phyloP scores from a whole-genome alignment of 2,888 invertebrate species.

The Drosophila anceps region DNA sequence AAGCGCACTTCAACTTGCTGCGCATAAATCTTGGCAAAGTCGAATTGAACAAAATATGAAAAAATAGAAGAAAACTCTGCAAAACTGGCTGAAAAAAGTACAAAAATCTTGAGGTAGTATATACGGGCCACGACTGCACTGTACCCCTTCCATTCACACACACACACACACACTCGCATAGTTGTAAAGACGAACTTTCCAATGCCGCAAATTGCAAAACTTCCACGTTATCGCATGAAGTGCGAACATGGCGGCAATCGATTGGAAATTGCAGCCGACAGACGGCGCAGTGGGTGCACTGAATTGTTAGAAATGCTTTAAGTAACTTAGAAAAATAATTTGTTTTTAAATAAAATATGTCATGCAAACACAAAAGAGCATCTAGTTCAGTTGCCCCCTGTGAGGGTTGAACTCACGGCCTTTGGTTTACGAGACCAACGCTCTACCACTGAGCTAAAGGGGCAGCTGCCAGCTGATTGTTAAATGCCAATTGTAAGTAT shows the following conservation, averaged over 20 bases:
- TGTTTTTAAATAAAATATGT: slow-evolving; percentile 28
- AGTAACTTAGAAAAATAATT: slow-evolving; percentile 14
- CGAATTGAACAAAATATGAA: slow-evolving; percentile 49
- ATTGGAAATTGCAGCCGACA: slow-evolving; percentile 76
- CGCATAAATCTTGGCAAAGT: slow-evolving; percentile 78
- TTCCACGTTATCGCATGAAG: slow-evolving; percentile 77
- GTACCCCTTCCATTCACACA: neutral
- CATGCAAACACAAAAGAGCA: too few relatives aligned
- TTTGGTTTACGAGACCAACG: slow-evolving; percentile 79
- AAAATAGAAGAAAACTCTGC: slow-evolving; percentile 24
- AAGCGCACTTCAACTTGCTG: slow-evolving; percentile 69
- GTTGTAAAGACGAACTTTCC: slow-evolving; percentile 71
- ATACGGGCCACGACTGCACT: slow-evolving; percentile 11
- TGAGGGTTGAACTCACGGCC: slow-evolving; percentile 75
- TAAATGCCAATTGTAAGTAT: slow-evolving; percentile 11
- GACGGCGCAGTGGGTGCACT: slow-evolving; percentile 38
- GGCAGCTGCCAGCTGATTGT: slow-evolving; percentile 36
- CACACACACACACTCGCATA: neutral
- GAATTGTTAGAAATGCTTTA: slow-evolving; percentile 27
- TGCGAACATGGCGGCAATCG: slow-evolving; percentile 79
- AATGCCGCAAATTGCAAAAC: slow-evolving; percentile 80
- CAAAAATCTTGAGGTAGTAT: slow-evolving; percentile 76
- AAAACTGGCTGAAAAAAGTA: slow-evolving; percentile 60
- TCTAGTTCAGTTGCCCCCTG: slow-evolving; percentile 55
- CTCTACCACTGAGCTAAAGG: slow-evolving; percentile 77